Conservation (phyloP, 2,113 vertebrate species). For the Pteruthius melanotis region DNA sequence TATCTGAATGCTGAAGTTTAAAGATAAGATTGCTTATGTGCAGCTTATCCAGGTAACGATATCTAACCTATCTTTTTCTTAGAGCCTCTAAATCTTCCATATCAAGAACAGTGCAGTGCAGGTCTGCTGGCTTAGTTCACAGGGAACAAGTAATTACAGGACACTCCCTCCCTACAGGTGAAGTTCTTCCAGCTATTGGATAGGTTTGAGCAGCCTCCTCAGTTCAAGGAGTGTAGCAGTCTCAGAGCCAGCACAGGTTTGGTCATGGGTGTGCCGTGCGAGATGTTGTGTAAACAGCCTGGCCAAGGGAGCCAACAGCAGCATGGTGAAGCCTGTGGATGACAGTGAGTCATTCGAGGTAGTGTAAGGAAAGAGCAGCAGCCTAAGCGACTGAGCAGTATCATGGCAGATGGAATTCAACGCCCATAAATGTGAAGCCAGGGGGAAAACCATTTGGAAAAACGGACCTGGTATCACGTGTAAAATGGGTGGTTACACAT, state of each 20-base stretch:
- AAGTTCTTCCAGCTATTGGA: not conserved
- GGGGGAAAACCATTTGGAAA: not conserved
- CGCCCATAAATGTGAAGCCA: not conserved
- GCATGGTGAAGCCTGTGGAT: not conserved
- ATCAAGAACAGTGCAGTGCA: not conserved
- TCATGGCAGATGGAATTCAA: not conserved
- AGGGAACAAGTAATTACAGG: not conserved
- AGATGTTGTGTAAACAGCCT: not conserved
- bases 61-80: not conserved
- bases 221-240: not conserved
- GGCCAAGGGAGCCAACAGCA: not conserved
- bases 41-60: not conserved
- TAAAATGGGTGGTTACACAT: not conserved
- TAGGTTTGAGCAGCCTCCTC: not conserved
- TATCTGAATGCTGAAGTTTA: not conserved
- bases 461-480: not conserved
- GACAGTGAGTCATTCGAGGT: rapidly evolving
- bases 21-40: not conserved
- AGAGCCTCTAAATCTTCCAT: not conserved
- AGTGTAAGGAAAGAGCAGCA: not conserved
- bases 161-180: not conserved
- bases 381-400: not conserved
- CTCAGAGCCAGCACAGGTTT: not conserved
- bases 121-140: not conserved
- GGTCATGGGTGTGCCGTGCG: not conserved